phyloP scores from a whole-genome alignment of 2,888 invertebrate species.

The Noctua janthe region DNA sequence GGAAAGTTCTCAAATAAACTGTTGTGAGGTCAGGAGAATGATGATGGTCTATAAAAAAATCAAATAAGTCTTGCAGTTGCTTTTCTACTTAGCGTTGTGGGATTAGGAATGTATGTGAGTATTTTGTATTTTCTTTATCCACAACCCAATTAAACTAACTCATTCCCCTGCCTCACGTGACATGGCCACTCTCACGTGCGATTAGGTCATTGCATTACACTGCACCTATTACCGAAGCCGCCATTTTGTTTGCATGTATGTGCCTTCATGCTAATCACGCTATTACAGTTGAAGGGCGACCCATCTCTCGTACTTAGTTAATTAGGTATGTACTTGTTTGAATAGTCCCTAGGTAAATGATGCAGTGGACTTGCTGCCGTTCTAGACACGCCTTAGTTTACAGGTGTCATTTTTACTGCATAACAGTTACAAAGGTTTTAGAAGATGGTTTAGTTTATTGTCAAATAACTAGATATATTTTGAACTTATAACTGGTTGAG shows the following conservation, averaged over 20 bases:
- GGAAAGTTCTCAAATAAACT: not conserved
- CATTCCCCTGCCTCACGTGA: not conserved
- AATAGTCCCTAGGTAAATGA: not conserved
- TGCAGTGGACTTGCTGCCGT: not conserved
- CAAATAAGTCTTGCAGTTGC: not conserved
- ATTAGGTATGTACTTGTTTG: conserved; percentile 40
- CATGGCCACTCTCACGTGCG: conserved; percentile 53
- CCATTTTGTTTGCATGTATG: conserved; percentile 24
- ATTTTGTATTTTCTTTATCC: conserved; percentile 5
- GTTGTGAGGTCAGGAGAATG: not conserved
- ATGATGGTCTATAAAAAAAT: not conserved
- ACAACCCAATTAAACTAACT: conserved; percentile 6
- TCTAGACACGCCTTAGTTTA: conserved; percentile 1
- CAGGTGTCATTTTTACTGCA: not conserved
- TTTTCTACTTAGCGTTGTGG: not conserved
- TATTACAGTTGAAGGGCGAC: conserved; percentile 51
- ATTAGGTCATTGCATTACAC: conserved; percentile 60
- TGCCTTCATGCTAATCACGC: conserved; percentile 55
- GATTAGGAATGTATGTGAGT: not conserved
- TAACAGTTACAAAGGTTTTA: not conserved
- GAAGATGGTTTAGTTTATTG: not conserved
- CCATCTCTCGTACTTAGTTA: conserved; percentile 44
- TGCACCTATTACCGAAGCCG: conserved; percentile 41
- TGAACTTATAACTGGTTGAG: not conserved
- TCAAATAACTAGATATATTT: not conserved